These are phyloP conservation scores for Eupithecia pulchellata DNA, from an alignment of 2,888 invertebrate species.

Conservation along the genomic window DNA sequence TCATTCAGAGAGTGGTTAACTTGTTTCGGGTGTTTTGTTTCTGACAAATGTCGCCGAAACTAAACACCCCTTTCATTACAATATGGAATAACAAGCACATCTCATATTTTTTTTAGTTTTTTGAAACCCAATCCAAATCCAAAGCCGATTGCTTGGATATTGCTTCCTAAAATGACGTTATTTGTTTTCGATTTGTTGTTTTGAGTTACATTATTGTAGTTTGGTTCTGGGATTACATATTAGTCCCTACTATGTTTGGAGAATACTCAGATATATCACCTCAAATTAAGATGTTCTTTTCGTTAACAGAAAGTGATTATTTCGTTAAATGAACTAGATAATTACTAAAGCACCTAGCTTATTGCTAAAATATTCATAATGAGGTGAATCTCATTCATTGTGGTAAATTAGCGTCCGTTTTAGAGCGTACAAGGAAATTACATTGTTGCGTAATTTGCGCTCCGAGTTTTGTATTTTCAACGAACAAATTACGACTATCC, in stretches of 20 bases:
- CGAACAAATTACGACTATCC: constrained; percentile 1
- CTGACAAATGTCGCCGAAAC: no score
- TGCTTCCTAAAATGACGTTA: not conserved
- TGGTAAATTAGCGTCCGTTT: constrained; percentile 18
- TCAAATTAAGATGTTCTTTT: not conserved
- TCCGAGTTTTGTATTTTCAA: not conserved
- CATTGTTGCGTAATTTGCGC: not conserved
- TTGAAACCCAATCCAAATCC: no score
- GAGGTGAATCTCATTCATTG: constrained; percentile 14
- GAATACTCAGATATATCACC: not conserved
- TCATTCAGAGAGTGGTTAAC: not conserved
- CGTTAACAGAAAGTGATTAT: constrained; percentile 7
- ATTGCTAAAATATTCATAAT: constrained; percentile 24
- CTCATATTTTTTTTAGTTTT: no score
- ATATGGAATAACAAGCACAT: no score
- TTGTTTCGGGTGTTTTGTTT: not conserved
- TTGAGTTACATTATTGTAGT: not conserved
- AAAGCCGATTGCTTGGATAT: no score
- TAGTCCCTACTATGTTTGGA: not conserved
- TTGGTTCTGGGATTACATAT: not conserved
- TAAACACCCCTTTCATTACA: no score
- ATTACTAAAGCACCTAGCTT: constrained; percentile 8
- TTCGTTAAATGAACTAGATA: not conserved
- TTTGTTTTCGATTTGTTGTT: not conserved
- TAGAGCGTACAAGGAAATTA: constrained; percentile 6